A percentile compares a stretch with the other conserved stretches of the same genome.
These are phyloP conservation scores for Chrysolina americana DNA, from an alignment of 2,888 invertebrate genomes.

Conservation along the genomic window DNA sequence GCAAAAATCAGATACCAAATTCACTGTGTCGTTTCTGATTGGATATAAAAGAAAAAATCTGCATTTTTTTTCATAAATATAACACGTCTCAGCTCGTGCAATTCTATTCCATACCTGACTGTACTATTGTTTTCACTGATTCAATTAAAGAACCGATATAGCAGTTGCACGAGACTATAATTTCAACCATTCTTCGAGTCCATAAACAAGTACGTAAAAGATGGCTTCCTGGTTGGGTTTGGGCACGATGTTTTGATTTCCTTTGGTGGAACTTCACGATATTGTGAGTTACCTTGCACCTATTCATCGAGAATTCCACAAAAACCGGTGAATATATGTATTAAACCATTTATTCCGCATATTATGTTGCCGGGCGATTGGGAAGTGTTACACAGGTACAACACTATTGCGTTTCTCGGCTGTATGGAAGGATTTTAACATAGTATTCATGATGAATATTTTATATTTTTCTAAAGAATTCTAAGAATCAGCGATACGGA, in stretches of 20 bases:
- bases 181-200: slow-evolving; percentile 58
- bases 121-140: slow-evolving; percentile 58
- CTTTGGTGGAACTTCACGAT: slow-evolving; percentile 55
- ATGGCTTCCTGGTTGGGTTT: slow-evolving; percentile 61
- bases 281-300: slow-evolving; percentile 47
- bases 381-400: neutral
- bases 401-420: neutral
- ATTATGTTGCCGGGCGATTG: neutral
- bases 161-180: slow-evolving; percentile 63
- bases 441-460: no score
- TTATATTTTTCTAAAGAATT: no score
- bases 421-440: neutral
- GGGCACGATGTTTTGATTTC: slow-evolving; percentile 59
- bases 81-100: neutral
- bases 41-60: no score
- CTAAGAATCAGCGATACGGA: no score
- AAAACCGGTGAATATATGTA: slow-evolving; percentile 15
- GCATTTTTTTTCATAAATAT: no score
- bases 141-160: slow-evolving; percentile 64
- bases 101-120: slow-evolving; percentile 13
- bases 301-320: slow-evolving; percentile 25
- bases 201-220: slow-evolving; percentile 60
- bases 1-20: no score
- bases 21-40: no score
- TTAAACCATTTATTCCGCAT: neutral